Conservation (phyloP, 2,888 invertebrate species). For the Atethmia centrago region DNA sequence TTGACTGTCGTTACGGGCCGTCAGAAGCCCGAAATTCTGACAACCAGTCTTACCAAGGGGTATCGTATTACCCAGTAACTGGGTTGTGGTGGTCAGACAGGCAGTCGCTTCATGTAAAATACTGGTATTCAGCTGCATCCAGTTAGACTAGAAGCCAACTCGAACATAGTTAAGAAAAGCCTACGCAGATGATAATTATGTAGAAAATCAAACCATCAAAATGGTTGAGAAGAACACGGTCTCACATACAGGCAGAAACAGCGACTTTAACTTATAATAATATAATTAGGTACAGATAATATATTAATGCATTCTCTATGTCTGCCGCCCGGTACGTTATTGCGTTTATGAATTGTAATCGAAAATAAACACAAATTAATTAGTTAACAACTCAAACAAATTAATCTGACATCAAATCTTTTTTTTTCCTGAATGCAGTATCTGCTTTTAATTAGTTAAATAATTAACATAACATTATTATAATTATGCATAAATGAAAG, state of each 20-base stretch:
- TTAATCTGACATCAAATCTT: background rate
- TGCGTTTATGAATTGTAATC: background rate
- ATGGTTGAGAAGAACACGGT: background rate
- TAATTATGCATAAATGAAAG: background rate
- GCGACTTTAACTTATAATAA: background rate
- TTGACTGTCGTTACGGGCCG: too few relatives aligned
- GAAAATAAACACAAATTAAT: background rate
- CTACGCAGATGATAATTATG: too few relatives aligned
- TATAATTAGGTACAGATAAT: background rate
- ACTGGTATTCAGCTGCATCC: too few relatives aligned
- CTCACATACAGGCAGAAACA: background rate
- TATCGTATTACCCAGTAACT: too few relatives aligned
- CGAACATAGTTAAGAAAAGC: too few relatives aligned
- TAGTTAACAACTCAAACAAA: background rate
- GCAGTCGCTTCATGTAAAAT: too few relatives aligned
- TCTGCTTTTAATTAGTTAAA: background rate
- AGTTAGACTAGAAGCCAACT: too few relatives aligned
- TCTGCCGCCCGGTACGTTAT: background rate
- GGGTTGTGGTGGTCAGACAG: too few relatives aligned
- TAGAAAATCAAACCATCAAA: background rate
- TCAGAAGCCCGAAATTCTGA: too few relatives aligned
- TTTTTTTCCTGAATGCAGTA: too few relatives aligned
- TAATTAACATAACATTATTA: background rate
- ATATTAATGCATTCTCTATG: background rate
- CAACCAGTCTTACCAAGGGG: too few relatives aligned